A percentile compares a stretch with the other conserved stretches of the same genome.
phyloP scores from a whole-genome alignment of 2,888 invertebrate genomes.

The Apocheima hispidaria region DNA sequence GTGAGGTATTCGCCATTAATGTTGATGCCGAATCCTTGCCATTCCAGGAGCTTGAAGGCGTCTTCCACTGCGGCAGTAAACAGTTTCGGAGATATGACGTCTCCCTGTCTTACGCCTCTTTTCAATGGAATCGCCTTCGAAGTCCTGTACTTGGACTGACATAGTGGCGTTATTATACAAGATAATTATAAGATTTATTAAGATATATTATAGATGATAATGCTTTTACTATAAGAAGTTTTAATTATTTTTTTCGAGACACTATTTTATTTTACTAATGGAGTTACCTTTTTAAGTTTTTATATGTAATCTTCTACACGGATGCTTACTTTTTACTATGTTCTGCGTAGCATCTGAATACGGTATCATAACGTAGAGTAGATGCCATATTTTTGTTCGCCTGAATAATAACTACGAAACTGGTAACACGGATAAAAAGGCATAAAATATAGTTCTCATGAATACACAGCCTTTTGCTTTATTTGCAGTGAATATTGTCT shows the following conservation, averaged over 20 bases:
- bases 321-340: conserved; percentile 48
- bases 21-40: no score
- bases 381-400: conserved; percentile 24
- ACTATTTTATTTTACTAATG: conserved; percentile 56
- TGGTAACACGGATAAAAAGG: conserved; percentile 38
- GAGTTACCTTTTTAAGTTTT: conserved; percentile 55
- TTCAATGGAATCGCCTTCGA: no score
- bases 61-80: no score
- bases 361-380: conserved; percentile 5
- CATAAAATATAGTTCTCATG: conserved; percentile 52
- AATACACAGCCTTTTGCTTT: conserved; percentile 49
- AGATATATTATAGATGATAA: no score
- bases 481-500: conserved; percentile 51
- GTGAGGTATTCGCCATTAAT: no score
- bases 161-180: no score
- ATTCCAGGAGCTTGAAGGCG: no score
- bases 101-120: no score
- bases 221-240: no score
- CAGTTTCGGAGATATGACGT: no score
- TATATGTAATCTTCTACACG: conserved; percentile 42
- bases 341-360: conserved; percentile 46
- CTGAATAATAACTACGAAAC: conserved; percentile 31
- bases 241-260: conserved; percentile 55
- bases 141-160: no score
- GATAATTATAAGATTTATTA: no score